Conservation (phyloP, 2,797 vertebrate genomes). For the Orestias chungarensis region DNA sequence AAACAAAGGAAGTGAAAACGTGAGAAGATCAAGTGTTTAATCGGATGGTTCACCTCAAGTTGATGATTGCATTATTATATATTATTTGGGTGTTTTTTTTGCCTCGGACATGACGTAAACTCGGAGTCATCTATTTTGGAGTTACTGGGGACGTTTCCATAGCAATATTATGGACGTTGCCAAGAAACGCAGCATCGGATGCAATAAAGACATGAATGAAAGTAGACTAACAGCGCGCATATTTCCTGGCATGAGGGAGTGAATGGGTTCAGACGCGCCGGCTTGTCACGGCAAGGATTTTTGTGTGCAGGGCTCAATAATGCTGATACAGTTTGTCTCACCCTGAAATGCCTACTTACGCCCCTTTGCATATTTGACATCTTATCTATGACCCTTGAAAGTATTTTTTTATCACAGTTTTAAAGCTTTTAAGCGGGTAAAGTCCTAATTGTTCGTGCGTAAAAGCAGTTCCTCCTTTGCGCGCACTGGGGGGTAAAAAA, state of each 20-base stretch:
- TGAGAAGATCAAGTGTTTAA: not conserved
- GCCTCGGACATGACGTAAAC: slow-evolving; percentile 73
- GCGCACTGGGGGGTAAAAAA: slow-evolving; percentile 25
- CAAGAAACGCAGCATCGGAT: slow-evolving; percentile 88
- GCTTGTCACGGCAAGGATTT: slow-evolving; percentile 33
- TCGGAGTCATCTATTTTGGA: slow-evolving; percentile 80
- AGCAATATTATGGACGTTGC: slow-evolving; percentile 92
- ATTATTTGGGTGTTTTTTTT: slow-evolving; percentile 22
- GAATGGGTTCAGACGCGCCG: slow-evolving; percentile 60
- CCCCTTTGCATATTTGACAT: not conserved
- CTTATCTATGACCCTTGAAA: slow-evolving; percentile 5
- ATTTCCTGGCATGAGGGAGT: slow-evolving; percentile 53
- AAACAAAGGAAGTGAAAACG: not conserved
- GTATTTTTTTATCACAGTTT: not conserved
- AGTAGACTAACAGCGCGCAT: slow-evolving; percentile 71
- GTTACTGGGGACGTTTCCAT: slow-evolving; percentile 89
- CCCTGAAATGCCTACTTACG: not conserved
- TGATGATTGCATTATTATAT: no score
- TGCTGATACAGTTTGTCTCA: slow-evolving; percentile 5
- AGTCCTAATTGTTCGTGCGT: slow-evolving; percentile 34
- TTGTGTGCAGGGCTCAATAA: slow-evolving; percentile 32
- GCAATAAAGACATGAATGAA: slow-evolving; percentile 83
- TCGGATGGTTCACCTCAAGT: not conserved
- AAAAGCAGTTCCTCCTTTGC: slow-evolving; percentile 43
- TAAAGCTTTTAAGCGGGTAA: fast-evolving